These are phyloP conservation scores for Chamaetylas fuelleborni DNA, from an alignment of 2,113 vertebrate species.

Conservation along the genomic window DNA sequence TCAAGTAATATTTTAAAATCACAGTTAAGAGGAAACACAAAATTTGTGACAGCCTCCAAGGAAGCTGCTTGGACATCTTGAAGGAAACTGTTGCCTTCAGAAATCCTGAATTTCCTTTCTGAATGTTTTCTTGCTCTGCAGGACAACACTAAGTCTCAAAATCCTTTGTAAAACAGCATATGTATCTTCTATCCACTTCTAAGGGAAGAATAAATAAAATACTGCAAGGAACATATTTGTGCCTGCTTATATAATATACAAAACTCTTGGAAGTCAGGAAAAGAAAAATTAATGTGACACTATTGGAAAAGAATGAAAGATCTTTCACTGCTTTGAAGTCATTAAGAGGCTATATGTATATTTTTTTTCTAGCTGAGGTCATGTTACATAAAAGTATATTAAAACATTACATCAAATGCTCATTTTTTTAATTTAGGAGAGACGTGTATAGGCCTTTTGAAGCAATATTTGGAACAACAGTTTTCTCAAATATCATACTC, in stretches of 20 bases:
- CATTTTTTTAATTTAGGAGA: neutral
- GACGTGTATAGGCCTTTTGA: neutral
- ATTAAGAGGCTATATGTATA: neutral
- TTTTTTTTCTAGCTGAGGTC: neutral
- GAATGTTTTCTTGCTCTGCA: neutral
- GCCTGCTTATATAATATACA: neutral
- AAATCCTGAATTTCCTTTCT: neutral
- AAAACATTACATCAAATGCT: neutral
- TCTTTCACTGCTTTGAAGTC: conserved; percentile 12
- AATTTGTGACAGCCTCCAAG: neutral
- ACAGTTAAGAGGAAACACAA: neutral
- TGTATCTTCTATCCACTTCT: neutral
- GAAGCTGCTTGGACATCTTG: neutral
- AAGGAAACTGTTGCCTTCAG: neutral
- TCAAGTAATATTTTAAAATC: neutral
- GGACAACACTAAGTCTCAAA: neutral
- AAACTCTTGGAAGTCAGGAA: neutral
- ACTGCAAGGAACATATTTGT: neutral
- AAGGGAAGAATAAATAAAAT: conserved; percentile 4
- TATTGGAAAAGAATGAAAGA: conserved; percentile 38
- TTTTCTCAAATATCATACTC: neutral
- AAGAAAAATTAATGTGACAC: conserved; percentile 21
- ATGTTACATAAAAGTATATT: neutral
- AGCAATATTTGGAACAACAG: neutral
- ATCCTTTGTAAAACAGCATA: neutral